Evolutionary conservation across 2,113 vertebrate species (phyloP).

Genomic region (Triplophysa rosa): DNA sequence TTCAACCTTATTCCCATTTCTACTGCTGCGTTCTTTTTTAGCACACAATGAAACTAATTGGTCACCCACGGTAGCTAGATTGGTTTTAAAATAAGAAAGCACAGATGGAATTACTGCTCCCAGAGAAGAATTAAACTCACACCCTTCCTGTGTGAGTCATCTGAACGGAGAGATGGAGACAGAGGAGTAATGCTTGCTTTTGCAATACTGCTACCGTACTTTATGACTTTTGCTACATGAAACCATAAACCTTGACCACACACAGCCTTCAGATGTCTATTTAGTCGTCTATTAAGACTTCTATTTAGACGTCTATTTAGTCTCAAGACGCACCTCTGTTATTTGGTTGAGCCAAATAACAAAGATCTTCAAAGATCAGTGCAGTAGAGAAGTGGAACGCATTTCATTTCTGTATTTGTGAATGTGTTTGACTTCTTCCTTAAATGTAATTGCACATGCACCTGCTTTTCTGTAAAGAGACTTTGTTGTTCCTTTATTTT

Average conservation of each 20-base stretch:
- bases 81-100: slow-evolving; percentile 15
- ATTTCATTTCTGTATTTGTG: neutral
- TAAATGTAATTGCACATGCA: neutral
- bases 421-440: too few relatives aligned
- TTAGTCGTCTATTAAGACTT: too few relatives aligned
- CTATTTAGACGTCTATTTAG: too few relatives aligned
- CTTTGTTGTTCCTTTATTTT: too few relatives aligned
- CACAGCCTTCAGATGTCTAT: neutral
- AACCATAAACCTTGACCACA: slow-evolving; percentile 3
- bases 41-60: slow-evolving; percentile 15
- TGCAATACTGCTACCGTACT: neutral
- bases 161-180: neutral
- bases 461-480: neutral
- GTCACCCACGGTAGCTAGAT: slow-evolving; percentile 21
- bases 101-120: neutral
- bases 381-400: neutral
- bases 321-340: neutral
- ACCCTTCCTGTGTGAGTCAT: slow-evolving; percentile 4
- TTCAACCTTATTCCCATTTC: neutral
- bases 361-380: neutral
- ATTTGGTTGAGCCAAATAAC: neutral
- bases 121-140: slow-evolving; percentile 1
- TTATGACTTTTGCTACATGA: slow-evolving; percentile 1
- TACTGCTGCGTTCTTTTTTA: neutral
- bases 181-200: neutral